These are phyloP conservation scores for Olivierus martensii DNA, from an alignment of 1,140 invertebrate species.

Conservation along the genomic window DNA sequence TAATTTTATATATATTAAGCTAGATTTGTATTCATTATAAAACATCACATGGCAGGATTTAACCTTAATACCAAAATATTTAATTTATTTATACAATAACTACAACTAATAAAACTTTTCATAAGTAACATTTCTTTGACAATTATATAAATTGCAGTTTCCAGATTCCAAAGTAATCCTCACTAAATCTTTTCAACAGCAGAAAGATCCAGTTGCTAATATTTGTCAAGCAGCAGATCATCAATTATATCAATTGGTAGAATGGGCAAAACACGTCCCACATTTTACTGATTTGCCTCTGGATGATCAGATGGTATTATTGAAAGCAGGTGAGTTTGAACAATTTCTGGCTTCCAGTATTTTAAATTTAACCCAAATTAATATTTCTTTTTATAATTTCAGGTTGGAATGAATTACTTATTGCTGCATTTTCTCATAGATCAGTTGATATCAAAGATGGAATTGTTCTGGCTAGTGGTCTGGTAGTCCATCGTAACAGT, in stretches of 20 bases:
- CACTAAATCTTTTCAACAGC: too few relatives aligned
- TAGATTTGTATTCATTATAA: too few relatives aligned
- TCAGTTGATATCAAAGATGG: slow-evolving; percentile 68
- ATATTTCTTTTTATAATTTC: background rate
- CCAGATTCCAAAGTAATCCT: too few relatives aligned
- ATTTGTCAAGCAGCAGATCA: slow-evolving; percentile 66
- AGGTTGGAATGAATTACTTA: slow-evolving; percentile 90
- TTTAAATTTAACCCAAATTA: background rate
- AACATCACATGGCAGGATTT: too few relatives aligned
- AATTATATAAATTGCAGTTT: too few relatives aligned
- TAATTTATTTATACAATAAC: too few relatives aligned
- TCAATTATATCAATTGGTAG: slow-evolving; percentile 84
- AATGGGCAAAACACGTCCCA: slow-evolving; percentile 91
- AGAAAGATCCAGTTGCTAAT: slow-evolving; percentile 36
- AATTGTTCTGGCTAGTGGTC: slow-evolving; percentile 55
- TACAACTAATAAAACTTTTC: too few relatives aligned
- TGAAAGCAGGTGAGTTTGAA: slow-evolving; percentile 44
- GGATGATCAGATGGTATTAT: slow-evolving; percentile 76
- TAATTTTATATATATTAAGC: too few relatives aligned
- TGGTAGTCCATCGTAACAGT: slow-evolving; percentile 66
- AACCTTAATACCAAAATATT: too few relatives aligned
- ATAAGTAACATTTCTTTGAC: too few relatives aligned
- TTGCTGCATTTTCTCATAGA: slow-evolving; percentile 85
- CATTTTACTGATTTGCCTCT: slow-evolving; percentile 81
- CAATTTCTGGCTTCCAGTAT: background rate